Evolutionary conservation across 1,140 invertebrate species (phyloP), one percentile per base, ranked within the genome.

Genomic region (Drosophila teissieri): DNA sequence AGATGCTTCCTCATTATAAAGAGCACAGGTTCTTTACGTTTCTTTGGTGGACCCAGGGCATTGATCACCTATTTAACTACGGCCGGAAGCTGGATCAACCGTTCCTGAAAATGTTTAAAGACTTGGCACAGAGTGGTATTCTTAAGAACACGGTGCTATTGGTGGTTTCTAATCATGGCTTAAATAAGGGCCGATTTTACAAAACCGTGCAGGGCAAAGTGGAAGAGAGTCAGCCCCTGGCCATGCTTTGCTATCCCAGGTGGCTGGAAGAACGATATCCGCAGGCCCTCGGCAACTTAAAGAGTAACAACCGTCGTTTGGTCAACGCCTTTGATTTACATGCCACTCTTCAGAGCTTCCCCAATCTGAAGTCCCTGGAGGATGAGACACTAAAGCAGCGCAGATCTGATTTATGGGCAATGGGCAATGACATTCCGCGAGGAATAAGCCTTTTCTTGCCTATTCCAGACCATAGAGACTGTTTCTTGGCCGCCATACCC

Each of bases 131-230:
- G 0, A 91, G 92, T 1, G 93, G 94, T 0, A 92, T 94, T 8
- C 89, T 96, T 52, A 94, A 96, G 36, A 94, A 95, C 42, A 95
- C 95, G 0, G 91, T 95, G 68, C 81, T 98, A 0, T 93, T 98
- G 15, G 93, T 98, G 12, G 93, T 98, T 73, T 98, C 97, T 78
- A 98, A 99, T 92, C 98, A 99, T 92, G 98, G 98, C 0, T 95
- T 98, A 81, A 91, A 97, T 24, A 98, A 95, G 91, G 93, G 14
- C 94, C 15, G 85, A 95, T 44, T 92, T 94, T 67, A 8, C 45
- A 2, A 11, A 11, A 84, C 94, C 95, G 60, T 44, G 17, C 63
- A 56, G 19, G 98, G 97, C 0, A 95, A 49, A 95, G 91, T 94
- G 97, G 98, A 99, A 92, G 97, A 98, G 90, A 92, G 97, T 46